Evolutionary conservation across 2,113 vertebrate genomes (phyloP), one percentile per base, ranked within the genome.

Genomic region (Mustela lutreola): DNA sequence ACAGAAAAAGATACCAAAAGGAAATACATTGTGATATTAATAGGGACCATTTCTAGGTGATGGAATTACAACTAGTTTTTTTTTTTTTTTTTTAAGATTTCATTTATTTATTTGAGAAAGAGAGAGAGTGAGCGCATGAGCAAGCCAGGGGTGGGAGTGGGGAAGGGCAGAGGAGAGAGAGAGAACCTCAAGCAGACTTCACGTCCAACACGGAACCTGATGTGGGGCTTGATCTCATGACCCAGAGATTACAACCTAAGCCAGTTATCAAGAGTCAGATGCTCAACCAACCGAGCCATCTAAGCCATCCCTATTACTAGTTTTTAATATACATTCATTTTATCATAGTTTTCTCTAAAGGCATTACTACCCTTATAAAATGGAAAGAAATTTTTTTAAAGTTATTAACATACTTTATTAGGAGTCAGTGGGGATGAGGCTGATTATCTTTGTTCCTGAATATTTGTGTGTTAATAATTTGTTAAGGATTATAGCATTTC

Each of bases 351-450:
- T 95, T 87, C 24, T 94, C 31, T 60, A 81, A 89, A 39, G 48
- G 11, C 83, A 39, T 91, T 24, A 60, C 58, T 76, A 62, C 19
- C 39, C 82, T 31, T 75, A 11, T 73, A 80, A 76, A 53, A 26
- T 76, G 62, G n/a, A 36, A 73, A 73, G 73, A 88, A 42, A 19
- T 19, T n/a, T 70, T 70, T n/a, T 70, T 70, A 19, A 91, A 50
- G 24, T 95, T 89, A 70, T 78, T 92, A 28, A 90, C 80, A 11
- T 60, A 86, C 58, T 85, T 96, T 58, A n/a, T 58, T 89, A 33
- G 19, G 58, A 83, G 80, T 81, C 56, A 6, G 75, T 48, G 15
- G 19, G 60, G 7, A 39, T 67, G 15, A 87, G 53, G 19, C 21
- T 82, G 11, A 4, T 63, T 85, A 2, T 89, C 28, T 63, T 65